Conservation (phyloP, 2,797 vertebrate species). For the Carduelis carduelis region DNA sequence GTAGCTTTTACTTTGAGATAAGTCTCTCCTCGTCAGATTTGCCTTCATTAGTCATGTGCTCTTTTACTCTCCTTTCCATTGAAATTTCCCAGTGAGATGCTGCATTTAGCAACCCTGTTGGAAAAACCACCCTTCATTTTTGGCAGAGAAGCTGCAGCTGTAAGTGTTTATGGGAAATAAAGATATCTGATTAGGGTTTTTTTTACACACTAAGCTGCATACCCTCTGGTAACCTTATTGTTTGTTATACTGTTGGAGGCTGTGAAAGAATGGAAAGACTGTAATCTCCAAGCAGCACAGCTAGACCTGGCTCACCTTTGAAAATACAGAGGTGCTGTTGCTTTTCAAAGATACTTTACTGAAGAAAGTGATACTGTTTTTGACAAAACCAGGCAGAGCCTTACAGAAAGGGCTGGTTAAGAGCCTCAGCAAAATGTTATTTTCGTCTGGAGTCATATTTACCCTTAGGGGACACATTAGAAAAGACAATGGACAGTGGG, state of each 20-base stretch:
- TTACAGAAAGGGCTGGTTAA: neutral
- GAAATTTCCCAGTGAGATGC: conserved; percentile 12
- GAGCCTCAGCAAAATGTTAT: conserved; percentile 12
- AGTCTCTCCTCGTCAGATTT: too few species aligned
- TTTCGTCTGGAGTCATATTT: conserved; percentile 17
- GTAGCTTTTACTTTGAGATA: neutral
- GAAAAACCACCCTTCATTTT: neutral
- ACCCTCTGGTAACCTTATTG: conserved; percentile 28
- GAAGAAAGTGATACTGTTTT: conserved; percentile 18
- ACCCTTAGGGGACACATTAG: conserved; percentile 26
- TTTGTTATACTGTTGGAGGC: neutral
- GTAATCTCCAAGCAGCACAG: neutral
- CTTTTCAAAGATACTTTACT: neutral
- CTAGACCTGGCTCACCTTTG: neutral
- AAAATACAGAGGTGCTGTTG: neutral
- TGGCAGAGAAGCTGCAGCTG: conserved; percentile 6
- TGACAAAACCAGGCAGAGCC: neutral
- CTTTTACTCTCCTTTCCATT: neutral
- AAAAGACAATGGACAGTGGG: conserved; percentile 47
- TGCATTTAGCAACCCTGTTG: neutral
- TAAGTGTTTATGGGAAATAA: conserved; percentile 52
- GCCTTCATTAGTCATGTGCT: neutral
- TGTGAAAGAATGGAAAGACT: neutral
- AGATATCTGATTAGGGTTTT: neutral
- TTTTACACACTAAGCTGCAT: neutral